These are phyloP conservation scores for Coregonus sp. DNA, from an alignment of 2,797 vertebrate species.

Conservation along the genomic window DNA sequence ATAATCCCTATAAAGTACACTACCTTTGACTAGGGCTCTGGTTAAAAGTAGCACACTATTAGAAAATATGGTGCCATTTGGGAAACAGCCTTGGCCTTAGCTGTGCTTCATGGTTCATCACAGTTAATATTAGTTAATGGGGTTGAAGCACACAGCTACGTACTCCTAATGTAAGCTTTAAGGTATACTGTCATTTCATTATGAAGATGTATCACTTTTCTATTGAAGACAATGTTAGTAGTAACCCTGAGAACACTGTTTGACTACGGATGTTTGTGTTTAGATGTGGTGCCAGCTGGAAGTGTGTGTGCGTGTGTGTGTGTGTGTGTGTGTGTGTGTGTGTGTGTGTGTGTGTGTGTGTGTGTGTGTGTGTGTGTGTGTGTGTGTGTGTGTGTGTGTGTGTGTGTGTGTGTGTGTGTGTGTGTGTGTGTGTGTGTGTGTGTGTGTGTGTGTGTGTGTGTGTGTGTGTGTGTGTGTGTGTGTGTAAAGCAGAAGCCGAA, in stretches of 20 bases:
- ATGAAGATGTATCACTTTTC: conserved; percentile 44
- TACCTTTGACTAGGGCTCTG: background rate
- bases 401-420: background rate
- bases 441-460: background rate
- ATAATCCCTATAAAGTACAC: too few species aligned
- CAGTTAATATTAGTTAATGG: conserved; percentile 50
- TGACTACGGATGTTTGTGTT: background rate
- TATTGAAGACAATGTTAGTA: conserved; percentile 35
- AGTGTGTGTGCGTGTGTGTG: too few species aligned
- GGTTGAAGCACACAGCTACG: background rate
- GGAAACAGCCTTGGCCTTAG: background rate
- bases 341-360: background rate
- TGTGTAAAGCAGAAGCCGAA: too few species aligned
- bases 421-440: background rate
- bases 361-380: too few species aligned
- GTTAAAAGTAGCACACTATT: background rate
- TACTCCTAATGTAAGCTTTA: background rate
- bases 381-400: background rate
- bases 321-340: too few species aligned
- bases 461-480: conserved; percentile 2
- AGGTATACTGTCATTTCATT: conserved; percentile 22
- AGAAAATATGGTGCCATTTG: background rate
- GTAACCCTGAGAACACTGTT: background rate
- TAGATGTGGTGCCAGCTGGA: background rate
- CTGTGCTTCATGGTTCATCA: conserved; percentile 24